phyloP scores from a whole-genome alignment of 2,113 vertebrate genomes.

The Ifrita kowaldi region DNA sequence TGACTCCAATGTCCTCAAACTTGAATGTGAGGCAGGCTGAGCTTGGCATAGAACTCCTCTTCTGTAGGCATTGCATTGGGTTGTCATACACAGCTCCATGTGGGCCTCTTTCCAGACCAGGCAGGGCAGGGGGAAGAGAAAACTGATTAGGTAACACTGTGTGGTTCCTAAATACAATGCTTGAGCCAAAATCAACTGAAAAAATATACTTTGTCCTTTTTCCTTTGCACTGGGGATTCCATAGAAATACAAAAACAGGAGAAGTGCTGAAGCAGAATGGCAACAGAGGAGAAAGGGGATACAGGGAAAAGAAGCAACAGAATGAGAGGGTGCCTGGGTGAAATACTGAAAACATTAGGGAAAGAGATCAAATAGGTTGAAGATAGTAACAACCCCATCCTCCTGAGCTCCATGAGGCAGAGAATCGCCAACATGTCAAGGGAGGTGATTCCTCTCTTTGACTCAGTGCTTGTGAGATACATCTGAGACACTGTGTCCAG shows the following conservation, averaged over 20 bases:
- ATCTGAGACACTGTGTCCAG: not conserved
- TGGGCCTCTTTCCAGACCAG: not conserved
- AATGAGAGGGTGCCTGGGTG: not conserved
- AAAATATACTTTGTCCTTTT: not conserved
- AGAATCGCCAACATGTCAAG: not conserved
- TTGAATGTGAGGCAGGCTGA: not conserved
- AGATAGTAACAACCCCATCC: not conserved
- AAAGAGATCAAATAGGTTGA: not conserved
- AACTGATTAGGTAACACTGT: not conserved
- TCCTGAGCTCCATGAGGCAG: not conserved
- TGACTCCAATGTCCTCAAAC: not conserved
- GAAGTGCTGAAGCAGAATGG: not conserved
- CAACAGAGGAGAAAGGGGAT: not conserved
- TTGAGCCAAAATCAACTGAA: not conserved
- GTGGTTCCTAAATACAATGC: not conserved
- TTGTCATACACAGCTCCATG: not conserved
- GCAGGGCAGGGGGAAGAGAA: not conserved
- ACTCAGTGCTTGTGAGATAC: not conserved
- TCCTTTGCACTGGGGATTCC: not conserved
- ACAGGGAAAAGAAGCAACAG: not conserved
- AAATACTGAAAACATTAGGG: not conserved
- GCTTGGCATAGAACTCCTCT: not conserved
- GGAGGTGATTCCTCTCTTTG: not conserved
- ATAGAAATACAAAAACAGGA: not conserved
- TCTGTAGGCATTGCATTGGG: not conserved